Base-by-base conservation (phyloP, 1,140 invertebrate genomes). In the Bombus affinis region DNA sequence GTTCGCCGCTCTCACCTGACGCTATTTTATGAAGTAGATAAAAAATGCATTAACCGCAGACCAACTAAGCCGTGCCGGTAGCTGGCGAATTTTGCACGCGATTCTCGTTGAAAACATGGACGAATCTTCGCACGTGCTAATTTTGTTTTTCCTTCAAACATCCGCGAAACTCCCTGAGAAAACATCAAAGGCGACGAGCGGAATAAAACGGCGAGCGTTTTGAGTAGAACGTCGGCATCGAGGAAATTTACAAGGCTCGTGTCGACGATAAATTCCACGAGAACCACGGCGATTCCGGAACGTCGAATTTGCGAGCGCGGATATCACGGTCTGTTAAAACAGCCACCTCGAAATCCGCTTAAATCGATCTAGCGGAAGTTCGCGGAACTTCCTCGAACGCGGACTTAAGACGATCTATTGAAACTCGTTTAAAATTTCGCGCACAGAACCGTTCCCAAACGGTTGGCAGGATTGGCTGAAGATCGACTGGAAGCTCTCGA, bases 391-490 rank as follows among this genome's bases (percentile, higher is more conserved):
- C 22, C 73, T 77, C 28, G 35, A 76, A 65, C 82, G 62, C 42
- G 37, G 75, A 37, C 74, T 83, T 83, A 78, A 68, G 82, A 53
- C 66, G 65, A 78, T 78, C 65, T 78, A 83, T 83, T 71, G 65
- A 57, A 70, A 70, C 82, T 83, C 82, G 75, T 78, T 83, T 83
- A 83, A 70, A 83, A 83, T 83, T 83, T 83, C 75, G 75, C n/a
- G n/a, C 65, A 35, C 22, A 53, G 75, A 78, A 47, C 25, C 13
- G 32, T 5, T 25, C 25, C 47, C 18, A 47, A 37, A n/a, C n/a
- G 39, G 15, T 18, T 5, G 25, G 42, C 8, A 32, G 35, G 73
- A 37, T 53, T 18, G 73, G 32, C 32, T 35, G 35, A 42, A 25
- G 65, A 75, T 76, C 28, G 10, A 76, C 81, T 35, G 59, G 1